These are phyloP conservation scores for Pluvianellus socialis DNA, from an alignment of 2,113 vertebrate species.

Conservation along the genomic window DNA sequence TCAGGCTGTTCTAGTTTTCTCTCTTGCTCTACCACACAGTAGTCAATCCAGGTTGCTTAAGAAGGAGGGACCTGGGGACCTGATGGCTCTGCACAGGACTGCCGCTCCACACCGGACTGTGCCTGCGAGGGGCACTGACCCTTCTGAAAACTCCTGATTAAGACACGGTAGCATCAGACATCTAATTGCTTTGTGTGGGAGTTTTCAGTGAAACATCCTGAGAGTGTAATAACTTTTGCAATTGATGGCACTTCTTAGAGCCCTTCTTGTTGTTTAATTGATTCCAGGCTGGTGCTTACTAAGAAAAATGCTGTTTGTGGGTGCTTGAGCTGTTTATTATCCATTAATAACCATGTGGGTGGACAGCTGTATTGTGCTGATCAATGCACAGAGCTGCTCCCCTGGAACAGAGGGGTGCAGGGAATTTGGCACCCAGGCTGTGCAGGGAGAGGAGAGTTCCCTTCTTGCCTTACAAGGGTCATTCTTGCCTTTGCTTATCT, in stretches of 20 bases:
- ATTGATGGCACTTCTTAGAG: neutral
- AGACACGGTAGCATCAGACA: neutral
- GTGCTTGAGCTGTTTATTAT: neutral
- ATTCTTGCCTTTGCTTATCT: neutral
- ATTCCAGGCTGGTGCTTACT: neutral
- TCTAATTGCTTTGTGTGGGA: neutral
- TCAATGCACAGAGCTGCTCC: neutral
- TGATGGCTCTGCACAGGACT: rapidly evolving
- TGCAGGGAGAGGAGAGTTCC: neutral
- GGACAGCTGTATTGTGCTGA: neutral
- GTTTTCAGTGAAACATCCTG: slow-evolving; percentile 1
- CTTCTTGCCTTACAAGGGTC: neutral
- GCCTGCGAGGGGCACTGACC: neutral
- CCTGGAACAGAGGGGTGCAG: rapidly evolving
- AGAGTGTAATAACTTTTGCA: neutral
- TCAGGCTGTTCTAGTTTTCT: neutral
- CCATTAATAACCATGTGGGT: neutral
- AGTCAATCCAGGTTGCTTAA: neutral
- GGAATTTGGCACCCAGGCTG: neutral
- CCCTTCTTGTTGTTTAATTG: slow-evolving; percentile 17
- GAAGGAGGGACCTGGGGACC: neutral
- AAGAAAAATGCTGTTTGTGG: slow-evolving; percentile 19
- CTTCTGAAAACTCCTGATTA: neutral
- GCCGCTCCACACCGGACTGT: neutral
- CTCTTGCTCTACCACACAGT: neutral